A percentile compares a stretch with the other conserved stretches of the same genome.
Conservation (phyloP, 2,797 vertebrate species). For the Petrocephalus sullivani region DNA sequence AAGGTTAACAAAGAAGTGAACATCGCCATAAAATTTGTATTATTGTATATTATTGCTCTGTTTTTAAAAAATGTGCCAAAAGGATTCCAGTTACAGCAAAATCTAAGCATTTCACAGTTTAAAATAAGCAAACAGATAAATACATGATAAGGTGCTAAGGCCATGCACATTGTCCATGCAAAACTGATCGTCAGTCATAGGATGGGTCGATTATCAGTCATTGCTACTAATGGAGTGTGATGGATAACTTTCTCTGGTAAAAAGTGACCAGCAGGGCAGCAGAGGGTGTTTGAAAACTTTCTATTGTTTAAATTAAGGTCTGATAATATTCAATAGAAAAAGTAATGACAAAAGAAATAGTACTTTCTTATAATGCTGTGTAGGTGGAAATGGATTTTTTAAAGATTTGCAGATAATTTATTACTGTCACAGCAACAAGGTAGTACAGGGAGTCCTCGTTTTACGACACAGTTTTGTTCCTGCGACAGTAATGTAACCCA, state of each 20-base stretch:
- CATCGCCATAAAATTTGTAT: background rate
- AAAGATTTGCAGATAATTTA: background rate
- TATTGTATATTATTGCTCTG: background rate
- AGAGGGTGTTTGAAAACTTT: background rate
- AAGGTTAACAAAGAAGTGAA: background rate
- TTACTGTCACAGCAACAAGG: background rate
- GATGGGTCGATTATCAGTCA: background rate
- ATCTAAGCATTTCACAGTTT: background rate
- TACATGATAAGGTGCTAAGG: background rate
- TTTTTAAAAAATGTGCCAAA: background rate
- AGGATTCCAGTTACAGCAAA: background rate
- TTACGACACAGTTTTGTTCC: too few species aligned
- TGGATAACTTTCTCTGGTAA: background rate
- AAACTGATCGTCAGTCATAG: background rate
- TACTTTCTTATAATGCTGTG: background rate
- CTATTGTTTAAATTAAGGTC: slow-evolving; percentile 1
- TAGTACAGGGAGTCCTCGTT: background rate
- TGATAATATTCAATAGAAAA: background rate
- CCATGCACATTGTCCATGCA: background rate
- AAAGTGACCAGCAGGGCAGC: background rate
- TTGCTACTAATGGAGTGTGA: background rate
- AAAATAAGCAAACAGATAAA: background rate
- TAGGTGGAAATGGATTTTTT: background rate
- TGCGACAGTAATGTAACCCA: too few species aligned
- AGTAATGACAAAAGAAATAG: background rate